Evolutionary conservation across 2,888 invertebrate species (phyloP), one percentile per base, ranked within the genome.

Genomic region (Acrocyrtus sp.): DNA sequence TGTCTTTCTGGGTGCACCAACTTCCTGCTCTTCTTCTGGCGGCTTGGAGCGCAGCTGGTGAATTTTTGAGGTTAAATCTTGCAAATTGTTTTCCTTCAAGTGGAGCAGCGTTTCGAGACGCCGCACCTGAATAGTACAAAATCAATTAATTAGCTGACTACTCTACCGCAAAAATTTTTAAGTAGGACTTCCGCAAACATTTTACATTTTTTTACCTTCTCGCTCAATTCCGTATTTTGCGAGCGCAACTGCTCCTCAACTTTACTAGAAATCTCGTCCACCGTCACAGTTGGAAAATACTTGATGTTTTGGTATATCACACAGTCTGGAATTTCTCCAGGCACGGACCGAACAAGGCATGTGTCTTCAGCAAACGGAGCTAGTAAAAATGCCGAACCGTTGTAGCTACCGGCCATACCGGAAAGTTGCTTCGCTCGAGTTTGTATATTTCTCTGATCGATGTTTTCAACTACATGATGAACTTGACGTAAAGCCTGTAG

Each of bases 51-150:
- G 41, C 17, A 63, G 29, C 41, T 74, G 58, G 29, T 78, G 76
- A 10, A 78, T 50, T 56, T 75, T 72, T 54, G 61, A 61, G 4
- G 78, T 75, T 3, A 78, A 26, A 17, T 69, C 78, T 39, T 72
- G 66, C 10, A 78, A 45, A n/a, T 74, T 62, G 8, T 56, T 69
- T 19, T 78, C 78, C 53, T 78, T 78, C 54, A 78, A 51, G 21
- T 56, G 58, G 1, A 78, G 68, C 45, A 78, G 17, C 8, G 78
- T 78, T 45, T 78, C 78, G 6, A 78, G 47, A 15, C 78, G 62
- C 0, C 68, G 63, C 10, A 74, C 69, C 76, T 76, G 27, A 26
- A 65, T 24, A 34, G 47, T 45, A 22, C 0, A 1, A 34, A 45
- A 57, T 60, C 15, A 26, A n/a, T n/a, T n/a, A n/a, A n/a, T n/a